Evolutionary conservation across 2,797 vertebrate species (phyloP).

Genomic region (Protosalanx chinensis): DNA sequence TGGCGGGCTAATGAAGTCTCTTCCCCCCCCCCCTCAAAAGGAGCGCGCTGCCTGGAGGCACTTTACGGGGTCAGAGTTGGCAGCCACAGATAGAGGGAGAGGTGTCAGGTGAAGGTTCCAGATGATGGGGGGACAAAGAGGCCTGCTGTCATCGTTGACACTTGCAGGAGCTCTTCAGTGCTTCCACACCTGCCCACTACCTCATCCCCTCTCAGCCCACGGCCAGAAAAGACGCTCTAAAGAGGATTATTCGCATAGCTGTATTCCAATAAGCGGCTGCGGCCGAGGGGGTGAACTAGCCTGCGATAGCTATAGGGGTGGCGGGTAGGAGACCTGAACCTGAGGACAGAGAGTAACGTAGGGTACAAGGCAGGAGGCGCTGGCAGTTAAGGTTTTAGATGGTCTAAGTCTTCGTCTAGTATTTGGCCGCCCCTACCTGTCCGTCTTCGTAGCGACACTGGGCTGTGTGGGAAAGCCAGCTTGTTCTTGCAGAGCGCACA

Average conservation of each 20-base stretch:
- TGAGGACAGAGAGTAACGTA: background rate
- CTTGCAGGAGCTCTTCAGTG: background rate
- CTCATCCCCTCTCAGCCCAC: background rate
- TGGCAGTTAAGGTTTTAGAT: background rate
- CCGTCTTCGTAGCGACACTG: background rate
- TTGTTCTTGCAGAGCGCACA: background rate
- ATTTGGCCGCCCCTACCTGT: background rate
- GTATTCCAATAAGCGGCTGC: background rate
- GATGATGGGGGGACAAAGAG: slow-evolving; percentile 13
- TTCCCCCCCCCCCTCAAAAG: background rate
- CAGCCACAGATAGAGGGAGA: slow-evolving; percentile 1
- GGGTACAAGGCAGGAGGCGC: background rate
- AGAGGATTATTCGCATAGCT: background rate
- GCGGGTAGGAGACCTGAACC: background rate
- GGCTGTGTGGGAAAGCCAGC: background rate
- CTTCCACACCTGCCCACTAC: background rate
- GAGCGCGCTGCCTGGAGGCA: background rate
- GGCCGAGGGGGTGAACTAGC: background rate
- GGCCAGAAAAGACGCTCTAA: background rate
- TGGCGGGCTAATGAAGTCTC: slow-evolving; percentile 2
- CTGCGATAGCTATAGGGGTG: background rate
- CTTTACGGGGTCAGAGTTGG: slow-evolving; percentile 4
- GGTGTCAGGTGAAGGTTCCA: slow-evolving; percentile 14
- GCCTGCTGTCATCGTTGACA: slow-evolving; percentile 15
- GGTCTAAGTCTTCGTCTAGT: background rate